Evolutionary conservation across 1,140 invertebrate genomes (phyloP), one percentile per base, ranked within the genome.

Genomic region (Physella acuta): DNA sequence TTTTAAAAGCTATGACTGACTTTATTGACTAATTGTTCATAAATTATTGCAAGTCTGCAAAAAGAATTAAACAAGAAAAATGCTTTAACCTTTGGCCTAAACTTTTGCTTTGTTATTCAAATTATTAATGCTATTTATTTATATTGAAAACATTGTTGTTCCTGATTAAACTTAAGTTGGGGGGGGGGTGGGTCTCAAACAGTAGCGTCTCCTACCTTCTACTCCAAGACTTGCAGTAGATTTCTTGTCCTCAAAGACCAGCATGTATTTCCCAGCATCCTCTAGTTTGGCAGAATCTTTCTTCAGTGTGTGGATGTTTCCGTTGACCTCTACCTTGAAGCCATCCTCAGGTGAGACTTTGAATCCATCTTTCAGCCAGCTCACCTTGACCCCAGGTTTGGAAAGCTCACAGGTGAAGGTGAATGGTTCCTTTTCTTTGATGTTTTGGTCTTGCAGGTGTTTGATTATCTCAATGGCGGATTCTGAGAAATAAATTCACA

Each of bases 321-420:
- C 78, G 59, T 81, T 75, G 17, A 77, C 76, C 20, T 69, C 71
- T 17, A 82, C 73, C 51, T 68, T 64, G 44, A 76, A 71, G 2
- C 70, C 70, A 44, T 81, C 75, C 37, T 52, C 56, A 20, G 71
- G 58, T 36, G 68, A 69, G 24, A 81, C 67, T 34, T 79, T 77
- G 52, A 77, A 68, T 5, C 92, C 92, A 73, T 93, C 92, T 82
- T 94, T 94, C 82, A 90, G 94, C 97, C 97, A 99, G 87, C 92
- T 91, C 0, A 98, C 95, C 75, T 95, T 92, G 75, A 94, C 94
- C 75, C 90, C 91, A 24, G 92, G 93, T 86, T 99, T 96, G 81
- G 97, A 95, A 51, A 99, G 88, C 84, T 99, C 96, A 75, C 79
- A 81, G 61, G 72, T 75, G 56, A 82, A 71, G n/a, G 68, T 74